Conservation (phyloP, 1,140 invertebrate species). For the Maconellicoccus hirsutus region DNA sequence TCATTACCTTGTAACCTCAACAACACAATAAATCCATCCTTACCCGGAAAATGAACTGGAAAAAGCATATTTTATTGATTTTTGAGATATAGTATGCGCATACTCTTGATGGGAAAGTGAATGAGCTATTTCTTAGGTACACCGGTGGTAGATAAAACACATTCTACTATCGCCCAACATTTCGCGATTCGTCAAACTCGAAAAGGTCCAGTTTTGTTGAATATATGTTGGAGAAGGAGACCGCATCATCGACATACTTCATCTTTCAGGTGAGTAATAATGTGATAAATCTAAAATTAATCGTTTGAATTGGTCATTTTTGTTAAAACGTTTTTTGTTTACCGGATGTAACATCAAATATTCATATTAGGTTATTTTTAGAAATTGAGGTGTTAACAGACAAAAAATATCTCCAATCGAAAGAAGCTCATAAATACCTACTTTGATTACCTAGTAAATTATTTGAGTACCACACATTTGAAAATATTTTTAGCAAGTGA, state of each 20-base stretch:
- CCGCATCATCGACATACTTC: not conserved
- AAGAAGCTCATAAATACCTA: no score
- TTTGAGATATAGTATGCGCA: not conserved
- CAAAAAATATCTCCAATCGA: no score
- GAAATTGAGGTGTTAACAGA: no score
- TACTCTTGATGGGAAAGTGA: not conserved
- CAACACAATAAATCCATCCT: not conserved
- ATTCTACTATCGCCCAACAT: not conserved
- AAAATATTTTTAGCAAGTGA: no score
- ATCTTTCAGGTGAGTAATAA: not conserved
- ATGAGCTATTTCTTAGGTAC: not conserved
- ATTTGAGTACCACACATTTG: no score
- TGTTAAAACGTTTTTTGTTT: no score
- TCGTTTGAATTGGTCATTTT: no score
- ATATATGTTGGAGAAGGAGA: not conserved
- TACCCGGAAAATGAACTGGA: not conserved
- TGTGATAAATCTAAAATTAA: not conserved
- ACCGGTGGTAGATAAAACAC: not conserved
- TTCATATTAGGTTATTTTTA: no score
- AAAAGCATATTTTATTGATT: slow-evolving; percentile 6
- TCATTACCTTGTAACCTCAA: not conserved
- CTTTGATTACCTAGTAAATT: no score
- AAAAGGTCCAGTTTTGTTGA: not conserved
- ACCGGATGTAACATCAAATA: no score
- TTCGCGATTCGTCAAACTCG: not conserved